Conservation (phyloP, 1,140 invertebrate genomes). For the Anadara kagoshimensis region DNA sequence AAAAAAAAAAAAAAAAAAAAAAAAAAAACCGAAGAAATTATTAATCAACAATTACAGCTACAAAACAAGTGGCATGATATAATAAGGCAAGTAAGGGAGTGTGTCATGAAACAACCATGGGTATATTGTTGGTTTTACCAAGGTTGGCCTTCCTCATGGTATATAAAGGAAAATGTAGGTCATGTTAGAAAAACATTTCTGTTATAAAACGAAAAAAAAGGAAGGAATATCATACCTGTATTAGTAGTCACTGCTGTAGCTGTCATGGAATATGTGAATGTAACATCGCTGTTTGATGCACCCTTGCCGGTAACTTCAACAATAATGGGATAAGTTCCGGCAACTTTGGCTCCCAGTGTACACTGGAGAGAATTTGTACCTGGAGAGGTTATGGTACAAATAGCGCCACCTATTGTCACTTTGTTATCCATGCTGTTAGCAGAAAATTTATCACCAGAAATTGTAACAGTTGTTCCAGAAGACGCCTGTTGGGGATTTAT, state of each 20-base stretch:
- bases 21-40: no score
- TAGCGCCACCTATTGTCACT: slow-evolving; percentile 45
- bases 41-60: no score
- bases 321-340: slow-evolving; percentile 41
- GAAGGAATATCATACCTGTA: slow-evolving; percentile 43
- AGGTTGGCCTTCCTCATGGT: no score
- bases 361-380: slow-evolving; percentile 40
- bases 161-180: no score
- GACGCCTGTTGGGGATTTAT: background rate
- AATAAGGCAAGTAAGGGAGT: no score
- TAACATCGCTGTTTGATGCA: slow-evolving; percentile 36
- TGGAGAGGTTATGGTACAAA: slow-evolving; percentile 34
- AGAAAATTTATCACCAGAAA: slow-evolving; percentile 48
- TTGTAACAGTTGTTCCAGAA: slow-evolving; percentile 25
- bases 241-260: slow-evolving; percentile 39
- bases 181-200: no score
- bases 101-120: no score
- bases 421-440: slow-evolving; percentile 19
- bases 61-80: no score
- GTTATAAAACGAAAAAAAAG: no score
- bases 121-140: no score
- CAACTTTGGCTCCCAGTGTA: slow-evolving; percentile 45
- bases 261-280: slow-evolving; percentile 52
- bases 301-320: slow-evolving; percentile 51
- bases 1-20: no score